Conservation (phyloP, 2,797 vertebrate genomes). For the Mormyrops attenuatus region DNA sequence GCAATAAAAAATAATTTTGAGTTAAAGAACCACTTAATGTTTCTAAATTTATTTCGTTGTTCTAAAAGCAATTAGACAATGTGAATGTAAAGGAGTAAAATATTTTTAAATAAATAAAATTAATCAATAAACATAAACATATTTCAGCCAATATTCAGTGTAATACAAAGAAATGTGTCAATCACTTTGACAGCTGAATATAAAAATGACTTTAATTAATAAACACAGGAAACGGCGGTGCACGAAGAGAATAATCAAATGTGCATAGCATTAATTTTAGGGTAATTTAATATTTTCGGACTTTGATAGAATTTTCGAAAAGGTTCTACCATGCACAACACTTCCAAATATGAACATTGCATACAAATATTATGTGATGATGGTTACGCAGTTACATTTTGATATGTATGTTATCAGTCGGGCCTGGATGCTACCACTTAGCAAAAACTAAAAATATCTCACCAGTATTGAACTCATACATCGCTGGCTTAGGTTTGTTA, state of each 20-base stretch:
- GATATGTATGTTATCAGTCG: neutral
- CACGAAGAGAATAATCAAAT: neutral
- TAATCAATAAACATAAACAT: neutral
- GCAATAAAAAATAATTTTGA: slow-evolving; percentile 66
- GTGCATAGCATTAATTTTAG: neutral
- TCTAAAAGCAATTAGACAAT: neutral
- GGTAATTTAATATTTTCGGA: neutral
- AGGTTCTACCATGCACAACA: neutral
- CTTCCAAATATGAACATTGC: neutral
- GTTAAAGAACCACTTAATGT: slow-evolving; percentile 32
- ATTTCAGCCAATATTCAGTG: neutral
- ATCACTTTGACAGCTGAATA: neutral
- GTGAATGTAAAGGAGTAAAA: slow-evolving; percentile 29
- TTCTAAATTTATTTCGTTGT: slow-evolving; percentile 22
- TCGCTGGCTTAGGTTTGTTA: neutral
- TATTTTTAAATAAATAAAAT: neutral
- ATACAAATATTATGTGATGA: neutral
- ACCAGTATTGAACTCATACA: neutral
- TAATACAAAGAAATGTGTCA: neutral
- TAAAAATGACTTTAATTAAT: neutral
- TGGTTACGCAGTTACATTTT: neutral
- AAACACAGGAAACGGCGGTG: neutral
- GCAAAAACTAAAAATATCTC: neutral
- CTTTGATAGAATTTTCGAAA: neutral
- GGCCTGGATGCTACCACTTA: neutral